Conservation (phyloP, 2,888 invertebrate species). For the Ornithoptera alexandrae region DNA sequence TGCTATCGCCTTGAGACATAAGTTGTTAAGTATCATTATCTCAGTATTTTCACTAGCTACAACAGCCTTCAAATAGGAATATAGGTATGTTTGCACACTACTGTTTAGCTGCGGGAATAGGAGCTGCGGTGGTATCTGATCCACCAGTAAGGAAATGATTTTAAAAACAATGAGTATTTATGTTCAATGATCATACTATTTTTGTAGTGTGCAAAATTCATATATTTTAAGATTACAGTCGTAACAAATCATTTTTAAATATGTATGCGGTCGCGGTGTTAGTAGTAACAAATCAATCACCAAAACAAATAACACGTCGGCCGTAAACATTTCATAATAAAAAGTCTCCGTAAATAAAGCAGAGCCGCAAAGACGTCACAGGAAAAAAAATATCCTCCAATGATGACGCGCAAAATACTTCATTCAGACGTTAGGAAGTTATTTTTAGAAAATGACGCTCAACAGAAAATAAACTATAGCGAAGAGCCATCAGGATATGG, state of each 20-base stretch:
- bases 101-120: no score
- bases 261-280: neutral
- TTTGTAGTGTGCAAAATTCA: neutral
- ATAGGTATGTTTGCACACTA: no score
- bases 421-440: constrained; percentile 36
- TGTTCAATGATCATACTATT: neutral
- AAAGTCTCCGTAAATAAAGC: constrained; percentile 8
- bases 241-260: neutral
- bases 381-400: constrained; percentile 28
- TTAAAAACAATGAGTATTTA: neutral
- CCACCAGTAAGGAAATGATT: neutral
- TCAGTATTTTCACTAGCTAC: no score
- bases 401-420: constrained; percentile 33
- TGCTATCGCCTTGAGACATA: no score
- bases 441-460: constrained; percentile 30
- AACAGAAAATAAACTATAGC: neutral
- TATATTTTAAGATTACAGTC: neutral
- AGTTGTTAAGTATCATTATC: no score
- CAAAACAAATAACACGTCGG: constrained; percentile 1
- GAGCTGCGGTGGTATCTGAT: no score
- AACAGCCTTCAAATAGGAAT: no score
- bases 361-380: constrained; percentile 30
- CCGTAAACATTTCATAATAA: constrained; percentile 8
- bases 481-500: neutral
- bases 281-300: constrained; percentile 7